These are phyloP conservation scores for Agonopterix arenella DNA, from an alignment of 2,888 invertebrate species.

Conservation along the genomic window DNA sequence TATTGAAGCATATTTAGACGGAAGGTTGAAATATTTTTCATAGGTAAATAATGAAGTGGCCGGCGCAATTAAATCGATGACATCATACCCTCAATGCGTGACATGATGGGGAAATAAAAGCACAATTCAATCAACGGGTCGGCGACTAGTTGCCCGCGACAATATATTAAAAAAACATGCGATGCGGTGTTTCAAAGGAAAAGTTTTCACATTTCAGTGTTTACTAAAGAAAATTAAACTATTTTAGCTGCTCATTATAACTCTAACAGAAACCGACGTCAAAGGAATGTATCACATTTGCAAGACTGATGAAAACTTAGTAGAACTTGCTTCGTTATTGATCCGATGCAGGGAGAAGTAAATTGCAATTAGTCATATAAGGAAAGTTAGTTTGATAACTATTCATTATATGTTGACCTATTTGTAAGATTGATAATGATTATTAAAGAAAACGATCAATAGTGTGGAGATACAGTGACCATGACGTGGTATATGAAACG, in stretches of 20 bases:
- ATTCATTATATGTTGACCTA: too few species aligned
- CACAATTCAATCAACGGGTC: conserved; percentile 55
- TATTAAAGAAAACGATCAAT: too few species aligned
- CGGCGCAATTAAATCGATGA: conserved; percentile 69
- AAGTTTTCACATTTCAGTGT: not conserved
- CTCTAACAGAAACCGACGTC: not conserved
- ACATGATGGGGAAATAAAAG: conserved; percentile 59
- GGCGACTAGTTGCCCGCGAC: conserved; percentile 19
- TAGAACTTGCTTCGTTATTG: conserved; percentile 1
- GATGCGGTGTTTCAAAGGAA: conserved; percentile 7
- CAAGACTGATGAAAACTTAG: conserved; percentile 5
- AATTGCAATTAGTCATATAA: too few species aligned
- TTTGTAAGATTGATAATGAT: too few species aligned
- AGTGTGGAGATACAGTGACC: too few species aligned
- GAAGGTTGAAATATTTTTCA: conserved; percentile 45
- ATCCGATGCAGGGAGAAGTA: conserved; percentile 1
- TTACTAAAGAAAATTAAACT: not conserved
- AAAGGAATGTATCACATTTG: not conserved
- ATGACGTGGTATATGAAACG: too few species aligned
- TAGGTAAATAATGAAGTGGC: conserved; percentile 58
- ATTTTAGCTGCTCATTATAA: not conserved
- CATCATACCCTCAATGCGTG: conserved; percentile 55
- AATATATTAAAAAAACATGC: conserved; percentile 7
- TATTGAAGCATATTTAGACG: conserved; percentile 22
- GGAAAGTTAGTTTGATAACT: too few species aligned